These are phyloP conservation scores for Cylas formicarius DNA, from an alignment of 1,140 invertebrate genomes.

Conservation along the genomic window DNA sequence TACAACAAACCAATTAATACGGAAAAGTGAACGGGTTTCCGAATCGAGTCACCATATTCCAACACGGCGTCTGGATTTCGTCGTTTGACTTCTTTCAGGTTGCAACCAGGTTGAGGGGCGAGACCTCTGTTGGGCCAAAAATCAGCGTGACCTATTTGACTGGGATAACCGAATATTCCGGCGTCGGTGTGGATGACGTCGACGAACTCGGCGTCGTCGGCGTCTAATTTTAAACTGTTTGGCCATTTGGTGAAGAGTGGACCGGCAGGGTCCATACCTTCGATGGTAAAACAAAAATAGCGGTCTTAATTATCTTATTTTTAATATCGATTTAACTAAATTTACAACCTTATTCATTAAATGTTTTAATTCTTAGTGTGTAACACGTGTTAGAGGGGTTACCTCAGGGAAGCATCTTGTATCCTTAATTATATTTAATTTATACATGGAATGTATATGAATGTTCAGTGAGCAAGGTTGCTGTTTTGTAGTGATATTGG, in stretches of 20 bases:
- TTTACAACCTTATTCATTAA: too few relatives aligned
- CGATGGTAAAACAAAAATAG: too few relatives aligned
- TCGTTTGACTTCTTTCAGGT: slow-evolving; percentile 42
- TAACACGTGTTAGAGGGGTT: too few relatives aligned
- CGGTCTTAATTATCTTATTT: too few relatives aligned
- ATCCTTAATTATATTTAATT: too few relatives aligned
- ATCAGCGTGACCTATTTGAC: slow-evolving; percentile 60
- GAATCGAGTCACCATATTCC: slow-evolving; percentile 29
- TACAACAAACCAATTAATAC: slow-evolving; percentile 36
- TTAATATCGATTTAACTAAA: too few relatives aligned
- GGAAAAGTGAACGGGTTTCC: not conserved
- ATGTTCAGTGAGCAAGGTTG: too few relatives aligned
- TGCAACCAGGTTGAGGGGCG: slow-evolving; percentile 58
- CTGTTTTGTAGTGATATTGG: too few relatives aligned
- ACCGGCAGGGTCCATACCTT: slow-evolving; percentile 52
- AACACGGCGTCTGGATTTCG: slow-evolving; percentile 35
- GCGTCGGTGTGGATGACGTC: slow-evolving; percentile 74
- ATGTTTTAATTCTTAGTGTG: too few relatives aligned
- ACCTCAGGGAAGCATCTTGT: too few relatives aligned
- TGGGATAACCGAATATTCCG: slow-evolving; percentile 53
- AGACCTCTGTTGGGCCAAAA: slow-evolving; percentile 64
- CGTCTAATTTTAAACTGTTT: slow-evolving; percentile 42
- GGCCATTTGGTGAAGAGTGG: slow-evolving; percentile 45
- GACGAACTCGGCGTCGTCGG: slow-evolving; percentile 62
- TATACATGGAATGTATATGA: too few relatives aligned